Evolutionary conservation across 2,113 vertebrate genomes (phyloP).

Genomic region (Gadus macrocephalus): DNA sequence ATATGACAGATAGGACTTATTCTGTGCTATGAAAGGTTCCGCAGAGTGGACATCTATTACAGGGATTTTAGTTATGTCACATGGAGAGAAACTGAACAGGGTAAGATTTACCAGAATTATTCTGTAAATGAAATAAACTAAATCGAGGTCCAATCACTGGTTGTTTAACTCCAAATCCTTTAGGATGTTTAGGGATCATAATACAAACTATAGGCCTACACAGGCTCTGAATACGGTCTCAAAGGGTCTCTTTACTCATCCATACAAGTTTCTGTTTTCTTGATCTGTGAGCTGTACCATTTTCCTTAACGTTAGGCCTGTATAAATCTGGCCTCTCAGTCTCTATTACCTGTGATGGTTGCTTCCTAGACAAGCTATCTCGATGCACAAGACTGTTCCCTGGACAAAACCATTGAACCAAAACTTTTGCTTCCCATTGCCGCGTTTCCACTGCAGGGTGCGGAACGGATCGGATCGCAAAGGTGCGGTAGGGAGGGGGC

Average conservation of each 20-base stretch:
- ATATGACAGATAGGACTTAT: constrained; percentile 42
- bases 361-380: constrained; percentile 59
- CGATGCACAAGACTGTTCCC: constrained; percentile 47
- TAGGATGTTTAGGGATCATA: constrained; percentile 23
- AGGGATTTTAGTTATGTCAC: constrained; percentile 49
- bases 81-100: constrained; percentile 35
- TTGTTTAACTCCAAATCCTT: constrained; percentile 15
- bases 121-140: constrained; percentile 37
- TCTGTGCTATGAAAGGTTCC: constrained; percentile 34
- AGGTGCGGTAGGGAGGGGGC: too few species aligned
- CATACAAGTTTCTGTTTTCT: not conserved
- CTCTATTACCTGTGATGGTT: constrained; percentile 59
- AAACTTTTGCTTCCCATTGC: constrained; percentile 37
- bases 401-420: constrained; percentile 52
- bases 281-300: constrained; percentile 37
- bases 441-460: too few species aligned
- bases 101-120: constrained; percentile 40
- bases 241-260: not conserved
- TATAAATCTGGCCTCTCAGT: constrained; percentile 55
- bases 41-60: constrained; percentile 45
- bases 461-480: too few species aligned
- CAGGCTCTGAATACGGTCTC: not conserved
- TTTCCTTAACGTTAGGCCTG: constrained; percentile 51
- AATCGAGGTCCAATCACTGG: constrained; percentile 28
- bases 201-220: constrained; percentile 10